Evolutionary conservation across 1,140 invertebrate genomes (phyloP).

Genomic region (Mamestra configurata): DNA sequence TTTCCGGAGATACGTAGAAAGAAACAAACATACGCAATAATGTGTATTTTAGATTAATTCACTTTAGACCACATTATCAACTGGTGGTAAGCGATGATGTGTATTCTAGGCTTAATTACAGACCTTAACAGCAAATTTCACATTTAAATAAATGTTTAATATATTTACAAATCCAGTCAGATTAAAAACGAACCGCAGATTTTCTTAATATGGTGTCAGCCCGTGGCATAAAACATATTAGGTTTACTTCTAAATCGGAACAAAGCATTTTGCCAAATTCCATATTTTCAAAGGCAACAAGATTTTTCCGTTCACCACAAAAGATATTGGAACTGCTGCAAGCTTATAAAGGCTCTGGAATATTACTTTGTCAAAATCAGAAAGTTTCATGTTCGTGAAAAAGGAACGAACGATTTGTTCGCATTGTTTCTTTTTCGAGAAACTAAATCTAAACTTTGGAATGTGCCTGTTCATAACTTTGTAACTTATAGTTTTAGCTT

Average conservation of each 20-base stretch:
- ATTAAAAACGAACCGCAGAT: not conserved
- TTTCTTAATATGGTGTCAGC: not conserved
- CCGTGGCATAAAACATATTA: not conserved
- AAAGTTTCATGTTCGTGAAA: not conserved
- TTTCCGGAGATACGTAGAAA: too few species aligned
- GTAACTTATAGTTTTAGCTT: not conserved
- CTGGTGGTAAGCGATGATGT: too few species aligned
- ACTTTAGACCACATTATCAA: too few species aligned
- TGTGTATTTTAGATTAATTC: too few species aligned
- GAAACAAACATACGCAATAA: too few species aligned
- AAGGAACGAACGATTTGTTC: not conserved
- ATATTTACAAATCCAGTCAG: too few species aligned
- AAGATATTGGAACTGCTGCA: slow-evolving; percentile 3
- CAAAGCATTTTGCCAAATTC: not conserved
- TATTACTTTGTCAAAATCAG: slow-evolving; percentile 23
- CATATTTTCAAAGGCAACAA: slow-evolving; percentile 5
- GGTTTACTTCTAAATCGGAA: not conserved
- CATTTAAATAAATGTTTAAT: too few species aligned
- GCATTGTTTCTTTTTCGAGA: not conserved
- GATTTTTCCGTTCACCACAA: slow-evolving; percentile 1
- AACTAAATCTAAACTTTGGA: not conserved
- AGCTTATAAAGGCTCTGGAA: not conserved
- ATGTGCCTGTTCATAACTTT: not conserved
- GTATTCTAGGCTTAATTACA: too few species aligned
- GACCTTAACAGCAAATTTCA: too few species aligned